These are phyloP conservation scores for Stenichneumon culpator DNA, from an alignment of 2,888 invertebrate species.

Conservation along the genomic window DNA sequence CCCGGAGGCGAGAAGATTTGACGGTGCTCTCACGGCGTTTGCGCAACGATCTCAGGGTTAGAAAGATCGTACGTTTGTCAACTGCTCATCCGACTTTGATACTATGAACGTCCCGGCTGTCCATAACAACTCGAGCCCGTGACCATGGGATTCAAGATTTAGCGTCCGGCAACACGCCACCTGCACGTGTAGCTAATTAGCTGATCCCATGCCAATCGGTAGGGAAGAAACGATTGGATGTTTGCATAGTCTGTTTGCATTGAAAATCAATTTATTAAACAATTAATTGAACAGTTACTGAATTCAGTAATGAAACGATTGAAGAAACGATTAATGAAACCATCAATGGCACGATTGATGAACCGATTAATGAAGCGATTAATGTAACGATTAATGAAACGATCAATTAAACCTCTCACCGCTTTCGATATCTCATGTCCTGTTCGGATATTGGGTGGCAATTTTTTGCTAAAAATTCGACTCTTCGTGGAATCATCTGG, in stretches of 20 bases:
- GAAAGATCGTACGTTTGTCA: conserved; percentile 13
- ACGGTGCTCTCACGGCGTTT: conserved; percentile 27
- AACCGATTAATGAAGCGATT: too few species aligned
- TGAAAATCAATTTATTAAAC: background rate
- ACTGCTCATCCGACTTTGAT: background rate
- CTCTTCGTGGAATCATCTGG: too few species aligned
- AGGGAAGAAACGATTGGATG: background rate
- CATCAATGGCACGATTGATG: too few species aligned
- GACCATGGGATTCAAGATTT: background rate
- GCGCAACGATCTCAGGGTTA: conserved; percentile 45
- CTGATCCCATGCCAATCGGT: background rate
- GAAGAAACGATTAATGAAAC: too few species aligned
- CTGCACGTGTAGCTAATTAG: background rate
- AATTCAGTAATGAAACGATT: too few species aligned
- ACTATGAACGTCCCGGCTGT: background rate
- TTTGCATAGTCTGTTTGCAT: background rate
- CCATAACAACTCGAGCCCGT: background rate
- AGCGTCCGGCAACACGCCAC: background rate
- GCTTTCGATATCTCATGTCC: too few species aligned
- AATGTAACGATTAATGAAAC: too few species aligned
- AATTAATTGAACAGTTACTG: background rate
- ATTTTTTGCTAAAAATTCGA: too few species aligned
- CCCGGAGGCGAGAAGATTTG: conserved; percentile 48
- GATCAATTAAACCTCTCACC: too few species aligned
- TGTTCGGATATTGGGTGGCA: too few species aligned